A percentile compares a stretch with the other conserved stretches of the same genome.
Evolutionary conservation across 2,113 vertebrate species (phyloP).

Genomic region (Ceratotherium simum): DNA sequence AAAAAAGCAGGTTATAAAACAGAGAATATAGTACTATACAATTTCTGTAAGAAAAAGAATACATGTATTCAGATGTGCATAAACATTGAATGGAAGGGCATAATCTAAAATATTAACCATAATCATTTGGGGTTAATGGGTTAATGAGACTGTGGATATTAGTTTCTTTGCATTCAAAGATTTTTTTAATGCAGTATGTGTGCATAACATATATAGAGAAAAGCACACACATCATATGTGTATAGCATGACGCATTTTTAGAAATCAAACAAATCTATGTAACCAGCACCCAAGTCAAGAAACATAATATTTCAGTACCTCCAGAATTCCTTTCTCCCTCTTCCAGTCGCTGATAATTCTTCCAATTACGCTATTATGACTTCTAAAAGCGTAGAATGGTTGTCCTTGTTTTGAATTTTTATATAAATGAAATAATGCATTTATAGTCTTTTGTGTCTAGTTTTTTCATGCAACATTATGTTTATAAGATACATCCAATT

Average conservation of each 20-base stretch:
- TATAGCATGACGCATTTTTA: constrained; percentile 10
- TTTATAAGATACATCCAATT: not conserved
- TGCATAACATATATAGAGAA: not conserved
- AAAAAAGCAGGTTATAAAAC: constrained; percentile 6
- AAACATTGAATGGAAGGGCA: not conserved
- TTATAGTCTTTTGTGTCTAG: not conserved
- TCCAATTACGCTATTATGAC: not conserved
- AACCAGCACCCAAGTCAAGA: not conserved
- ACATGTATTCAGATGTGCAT: not conserved
- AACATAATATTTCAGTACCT: not conserved
- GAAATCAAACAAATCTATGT: not conserved
- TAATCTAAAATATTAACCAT: constrained; percentile 38
- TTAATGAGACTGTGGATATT: not conserved
- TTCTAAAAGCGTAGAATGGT: not conserved
- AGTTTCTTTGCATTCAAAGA: not conserved
- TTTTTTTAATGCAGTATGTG: not conserved
- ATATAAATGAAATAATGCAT: not conserved
- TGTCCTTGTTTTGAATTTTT: constrained; percentile 19
- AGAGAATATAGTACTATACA: not conserved
- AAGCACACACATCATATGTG: not conserved
- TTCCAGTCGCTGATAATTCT: not conserved
- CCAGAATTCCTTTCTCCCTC: not conserved
- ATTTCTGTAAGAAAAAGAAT: not conserved
- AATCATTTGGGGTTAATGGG: not conserved
- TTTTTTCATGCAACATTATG: not conserved